phyloP scores from a whole-genome alignment of 2,113 vertebrate genomes.

The Lanius ludovicianus region DNA sequence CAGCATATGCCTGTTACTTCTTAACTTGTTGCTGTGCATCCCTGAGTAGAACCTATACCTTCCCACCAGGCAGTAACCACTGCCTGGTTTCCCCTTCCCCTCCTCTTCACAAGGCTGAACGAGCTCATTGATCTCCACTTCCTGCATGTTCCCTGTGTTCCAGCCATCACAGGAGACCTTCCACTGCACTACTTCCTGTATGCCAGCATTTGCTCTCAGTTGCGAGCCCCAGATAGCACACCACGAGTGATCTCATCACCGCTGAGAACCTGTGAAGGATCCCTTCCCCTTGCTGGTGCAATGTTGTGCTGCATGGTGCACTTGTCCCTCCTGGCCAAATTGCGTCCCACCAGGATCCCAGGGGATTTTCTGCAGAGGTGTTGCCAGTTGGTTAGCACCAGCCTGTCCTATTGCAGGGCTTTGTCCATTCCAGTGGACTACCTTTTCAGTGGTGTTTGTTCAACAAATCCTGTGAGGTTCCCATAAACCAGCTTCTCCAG shows the following conservation, averaged over 20 bases:
- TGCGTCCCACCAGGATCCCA: not conserved
- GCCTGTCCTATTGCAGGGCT: not conserved
- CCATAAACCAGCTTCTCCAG: not conserved
- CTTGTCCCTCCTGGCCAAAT: not conserved
- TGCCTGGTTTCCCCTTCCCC: not conserved
- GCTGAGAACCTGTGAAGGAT: not conserved
- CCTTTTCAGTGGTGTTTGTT: not conserved
- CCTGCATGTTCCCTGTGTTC: accelerated
- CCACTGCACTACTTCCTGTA: not conserved
- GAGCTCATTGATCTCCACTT: not conserved
- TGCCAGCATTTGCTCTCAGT: not conserved
- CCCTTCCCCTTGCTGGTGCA: not conserved
- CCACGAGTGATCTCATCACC: not conserved
- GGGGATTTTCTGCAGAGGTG: not conserved
- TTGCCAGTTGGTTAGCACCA: not conserved
- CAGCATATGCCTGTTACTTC: not conserved
- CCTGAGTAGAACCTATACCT: not conserved
- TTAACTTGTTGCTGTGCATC: not conserved
- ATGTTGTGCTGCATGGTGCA: not conserved
- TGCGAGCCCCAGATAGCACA: not conserved
- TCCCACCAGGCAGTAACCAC: not conserved
- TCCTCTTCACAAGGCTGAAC: not conserved
- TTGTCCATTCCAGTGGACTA: not conserved
- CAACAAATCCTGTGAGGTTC: not conserved
- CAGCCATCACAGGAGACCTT: not conserved